These are phyloP conservation scores for Ophion slaviceki DNA, from an alignment of 2,888 invertebrate genomes.

Conservation along the genomic window DNA sequence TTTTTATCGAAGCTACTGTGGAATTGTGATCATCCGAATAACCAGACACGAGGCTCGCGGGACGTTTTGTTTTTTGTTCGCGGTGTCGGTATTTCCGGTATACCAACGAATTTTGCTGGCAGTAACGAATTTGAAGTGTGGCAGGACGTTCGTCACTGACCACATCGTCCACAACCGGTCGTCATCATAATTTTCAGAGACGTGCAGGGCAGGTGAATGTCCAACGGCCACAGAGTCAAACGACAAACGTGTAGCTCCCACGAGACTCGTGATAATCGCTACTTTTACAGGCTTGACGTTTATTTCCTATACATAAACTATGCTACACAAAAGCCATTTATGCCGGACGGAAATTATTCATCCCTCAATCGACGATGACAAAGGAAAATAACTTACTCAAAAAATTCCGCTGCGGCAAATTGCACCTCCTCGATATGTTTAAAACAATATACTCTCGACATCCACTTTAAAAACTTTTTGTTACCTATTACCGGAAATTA, in stretches of 20 bases:
- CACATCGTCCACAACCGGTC: constrained; percentile 18
- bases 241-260: constrained; percentile 50
- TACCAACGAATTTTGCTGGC: constrained; percentile 27
- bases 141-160: constrained; percentile 31
- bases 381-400: background rate
- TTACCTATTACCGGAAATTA: too few relatives aligned
- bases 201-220: background rate
- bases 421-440: too few relatives aligned
- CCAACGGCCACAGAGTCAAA: constrained; percentile 41
- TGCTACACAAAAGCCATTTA: background rate
- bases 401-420: too few relatives aligned
- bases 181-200: constrained; percentile 42
- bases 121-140: constrained; percentile 19
- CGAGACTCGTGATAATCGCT: constrained; percentile 53
- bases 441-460: too few relatives aligned
- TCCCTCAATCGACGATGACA: too few relatives aligned
- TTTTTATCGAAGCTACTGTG: background rate
- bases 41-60: background rate
- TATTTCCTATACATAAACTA: background rate
- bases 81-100: background rate
- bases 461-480: too few relatives aligned
- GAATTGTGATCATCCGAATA: constrained; percentile 3
- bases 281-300: constrained; percentile 43
- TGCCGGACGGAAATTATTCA: too few relatives aligned
- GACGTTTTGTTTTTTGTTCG: background rate